Conservation (phyloP, 2,888 invertebrate species). For the Tolmerus cingulatus region DNA sequence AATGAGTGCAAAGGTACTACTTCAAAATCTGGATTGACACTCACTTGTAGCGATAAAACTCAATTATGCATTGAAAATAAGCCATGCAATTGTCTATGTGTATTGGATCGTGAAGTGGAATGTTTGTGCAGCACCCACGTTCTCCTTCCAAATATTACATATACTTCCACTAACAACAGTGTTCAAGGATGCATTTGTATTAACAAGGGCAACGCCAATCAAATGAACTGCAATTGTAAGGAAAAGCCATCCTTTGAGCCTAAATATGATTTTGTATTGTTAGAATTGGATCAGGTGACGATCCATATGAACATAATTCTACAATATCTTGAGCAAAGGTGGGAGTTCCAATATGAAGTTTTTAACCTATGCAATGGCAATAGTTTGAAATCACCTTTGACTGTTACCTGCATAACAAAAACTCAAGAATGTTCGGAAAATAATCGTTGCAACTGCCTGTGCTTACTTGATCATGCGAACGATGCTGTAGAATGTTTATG, state of each 20-base stretch:
- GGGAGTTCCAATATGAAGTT: background rate
- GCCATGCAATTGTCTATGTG: background rate
- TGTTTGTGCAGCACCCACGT: too few species aligned
- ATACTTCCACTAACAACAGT: background rate
- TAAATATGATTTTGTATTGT: background rate
- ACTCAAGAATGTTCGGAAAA: background rate
- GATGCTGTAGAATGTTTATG: background rate
- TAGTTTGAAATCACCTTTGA: background rate
- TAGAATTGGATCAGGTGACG: background rate
- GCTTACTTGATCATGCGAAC: background rate
- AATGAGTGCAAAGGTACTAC: background rate
- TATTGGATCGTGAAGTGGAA: background rate
- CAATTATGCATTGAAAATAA: background rate
- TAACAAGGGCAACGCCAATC: background rate
- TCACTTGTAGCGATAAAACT: background rate
- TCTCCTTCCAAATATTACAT: background rate
- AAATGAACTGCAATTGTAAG: background rate
- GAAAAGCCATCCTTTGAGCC: background rate
- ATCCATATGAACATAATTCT: background rate
- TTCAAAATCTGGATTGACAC: background rate
- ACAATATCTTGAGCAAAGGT: background rate
- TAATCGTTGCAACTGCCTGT: background rate
- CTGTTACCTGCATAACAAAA: background rate
- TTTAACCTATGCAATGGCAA: background rate
- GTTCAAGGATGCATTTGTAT: background rate